Conservation (phyloP, 1,140 invertebrate genomes). For the Hyposmocoma kahamanoa region DNA sequence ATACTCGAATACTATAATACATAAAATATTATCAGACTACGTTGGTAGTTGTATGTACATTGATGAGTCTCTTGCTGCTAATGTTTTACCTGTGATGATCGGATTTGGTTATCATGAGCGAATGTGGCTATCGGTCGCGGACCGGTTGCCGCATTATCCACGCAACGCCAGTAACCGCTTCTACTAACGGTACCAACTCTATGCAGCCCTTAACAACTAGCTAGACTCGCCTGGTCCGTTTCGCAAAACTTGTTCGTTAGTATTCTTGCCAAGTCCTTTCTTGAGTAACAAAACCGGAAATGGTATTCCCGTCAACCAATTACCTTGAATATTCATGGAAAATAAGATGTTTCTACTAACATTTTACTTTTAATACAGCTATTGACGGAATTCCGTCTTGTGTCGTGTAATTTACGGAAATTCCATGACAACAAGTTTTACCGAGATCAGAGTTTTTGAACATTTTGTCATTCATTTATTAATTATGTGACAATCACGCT, state of each 20-base stretch:
- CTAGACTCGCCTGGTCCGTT: slow-evolving; percentile 30
- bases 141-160: slow-evolving; percentile 47
- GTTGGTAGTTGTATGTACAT: too few species aligned
- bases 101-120: slow-evolving; percentile 26
- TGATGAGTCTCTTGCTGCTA: too few species aligned
- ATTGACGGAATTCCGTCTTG: too few species aligned
- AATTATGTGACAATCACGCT: slow-evolving; percentile 17
- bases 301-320: slow-evolving; percentile 14
- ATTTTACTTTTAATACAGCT: too few species aligned
- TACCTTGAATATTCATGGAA: background rate
- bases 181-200: slow-evolving; percentile 36
- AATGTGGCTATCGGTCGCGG: slow-evolving; percentile 29
- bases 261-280: slow-evolving; percentile 27
- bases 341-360: background rate
- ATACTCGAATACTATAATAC: too few species aligned
- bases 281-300: slow-evolving; percentile 30
- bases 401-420: too few species aligned
- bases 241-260: slow-evolving; percentile 32
- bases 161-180: slow-evolving; percentile 38
- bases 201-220: slow-evolving; percentile 24
- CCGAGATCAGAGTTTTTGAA: too few species aligned
- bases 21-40: too few species aligned
- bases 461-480: slow-evolving; percentile 41
- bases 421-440: too few species aligned
- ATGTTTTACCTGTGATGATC: too few species aligned